Evolutionary conservation across 2,888 invertebrate species (phyloP).

Genomic region (Pharmacophagus antenor): DNA sequence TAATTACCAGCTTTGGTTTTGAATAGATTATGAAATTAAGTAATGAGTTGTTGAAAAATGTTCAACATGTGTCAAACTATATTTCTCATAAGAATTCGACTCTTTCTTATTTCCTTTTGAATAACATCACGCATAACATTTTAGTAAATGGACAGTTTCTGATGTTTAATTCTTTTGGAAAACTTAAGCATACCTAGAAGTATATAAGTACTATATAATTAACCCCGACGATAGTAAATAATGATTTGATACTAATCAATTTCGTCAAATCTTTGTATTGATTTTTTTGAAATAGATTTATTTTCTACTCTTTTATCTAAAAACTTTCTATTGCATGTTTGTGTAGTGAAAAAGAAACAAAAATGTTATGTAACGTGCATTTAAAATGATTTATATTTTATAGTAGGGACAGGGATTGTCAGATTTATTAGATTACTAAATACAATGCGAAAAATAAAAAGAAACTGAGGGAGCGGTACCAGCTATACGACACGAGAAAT

Average conservation of each 20-base stretch:
- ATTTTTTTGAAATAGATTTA: not conserved
- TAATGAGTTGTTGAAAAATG: too few relatives aligned
- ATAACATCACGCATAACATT: too few relatives aligned
- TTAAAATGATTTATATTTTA: not conserved
- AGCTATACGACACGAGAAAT: slow-evolving; percentile 7
- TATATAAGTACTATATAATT: too few relatives aligned
- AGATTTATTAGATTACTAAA: slow-evolving; percentile 4
- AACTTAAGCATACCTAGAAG: too few relatives aligned
- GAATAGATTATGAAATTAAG: too few relatives aligned
- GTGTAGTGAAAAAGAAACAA: not conserved
- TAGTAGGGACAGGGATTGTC: not conserved
- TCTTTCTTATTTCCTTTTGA: too few relatives aligned
- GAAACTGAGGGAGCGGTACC: not conserved
- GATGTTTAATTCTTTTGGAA: too few relatives aligned
- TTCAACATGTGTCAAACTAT: too few relatives aligned
- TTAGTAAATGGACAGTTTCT: too few relatives aligned
- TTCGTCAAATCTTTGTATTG: not conserved
- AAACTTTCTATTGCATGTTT: not conserved
- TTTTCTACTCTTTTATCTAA: not conserved
- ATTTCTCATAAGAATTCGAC: too few relatives aligned
- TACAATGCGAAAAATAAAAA: slow-evolving; percentile 10
- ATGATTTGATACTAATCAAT: not conserved
- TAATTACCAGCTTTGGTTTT: too few relatives aligned
- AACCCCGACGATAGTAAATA: too few relatives aligned
- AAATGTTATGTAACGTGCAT: not conserved